A percentile compares a stretch with the other conserved stretches of the same genome.
Conservation (phyloP, 2,888 invertebrate species). For the Aspidiotus destructor region DNA sequence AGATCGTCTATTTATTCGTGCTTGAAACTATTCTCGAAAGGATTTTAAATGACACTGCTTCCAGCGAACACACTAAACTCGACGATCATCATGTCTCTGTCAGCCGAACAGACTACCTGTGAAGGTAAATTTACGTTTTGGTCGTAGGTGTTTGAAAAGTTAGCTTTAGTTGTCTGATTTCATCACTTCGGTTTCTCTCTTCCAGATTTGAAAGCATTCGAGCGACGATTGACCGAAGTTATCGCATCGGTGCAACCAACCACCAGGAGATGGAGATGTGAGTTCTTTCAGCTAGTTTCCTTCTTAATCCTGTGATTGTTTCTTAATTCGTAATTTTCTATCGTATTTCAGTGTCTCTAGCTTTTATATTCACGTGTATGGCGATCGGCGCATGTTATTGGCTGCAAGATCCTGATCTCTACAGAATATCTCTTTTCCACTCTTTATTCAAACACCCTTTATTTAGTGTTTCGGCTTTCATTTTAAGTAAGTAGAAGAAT, state of each 20-base stretch:
- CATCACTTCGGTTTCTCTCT: slow-evolving; percentile 38
- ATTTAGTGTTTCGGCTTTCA: slow-evolving; percentile 77
- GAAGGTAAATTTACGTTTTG: slow-evolving; percentile 57
- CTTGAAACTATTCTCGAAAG: no score
- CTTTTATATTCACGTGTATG: slow-evolving; percentile 77
- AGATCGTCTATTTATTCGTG: no score
- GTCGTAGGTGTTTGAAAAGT: neutral
- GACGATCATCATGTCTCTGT: slow-evolving; percentile 44
- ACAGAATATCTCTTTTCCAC: slow-evolving; percentile 81
- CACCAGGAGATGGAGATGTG: slow-evolving; percentile 91
- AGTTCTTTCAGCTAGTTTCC: slow-evolving; percentile 41
- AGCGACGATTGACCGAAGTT: slow-evolving; percentile 91
- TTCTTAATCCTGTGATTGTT: neutral
- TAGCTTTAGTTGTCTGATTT: neutral
- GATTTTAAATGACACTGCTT: no score
- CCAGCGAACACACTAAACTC: no score
- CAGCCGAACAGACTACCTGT: slow-evolving; percentile 80
- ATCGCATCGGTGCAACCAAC: slow-evolving; percentile 91
- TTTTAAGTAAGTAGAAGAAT: slow-evolving; percentile 54
- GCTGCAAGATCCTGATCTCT: slow-evolving; percentile 86
- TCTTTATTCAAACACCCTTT: slow-evolving; percentile 89
- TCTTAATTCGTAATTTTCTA: neutral
- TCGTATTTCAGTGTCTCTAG: slow-evolving; percentile 63
- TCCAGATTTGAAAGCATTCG: slow-evolving; percentile 94
- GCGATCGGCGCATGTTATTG: slow-evolving; percentile 93